Evolutionary conservation across 2,888 invertebrate genomes (phyloP), one percentile per base, ranked within the genome.

Genomic region (Platycheirus rosarum): DNA sequence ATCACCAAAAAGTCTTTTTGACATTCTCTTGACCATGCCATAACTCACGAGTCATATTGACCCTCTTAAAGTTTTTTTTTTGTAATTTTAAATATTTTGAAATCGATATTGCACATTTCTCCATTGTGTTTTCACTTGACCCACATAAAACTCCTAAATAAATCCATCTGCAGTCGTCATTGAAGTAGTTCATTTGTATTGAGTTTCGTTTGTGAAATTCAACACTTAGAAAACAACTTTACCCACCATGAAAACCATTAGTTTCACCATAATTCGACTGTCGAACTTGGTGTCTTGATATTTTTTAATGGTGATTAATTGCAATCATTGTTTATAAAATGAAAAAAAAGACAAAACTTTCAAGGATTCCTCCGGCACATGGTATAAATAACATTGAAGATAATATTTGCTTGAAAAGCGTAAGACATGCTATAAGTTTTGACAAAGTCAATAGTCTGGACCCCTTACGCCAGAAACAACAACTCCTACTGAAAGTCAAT

Each of bases 101-200:
- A 71, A 73, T 73, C 73, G 53, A 73, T 73, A 73, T 20, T 65
- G 60, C 42, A 23, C 42, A 37, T 62, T 42, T 35, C 65, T 46
- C 65, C 44, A 44, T 48, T 40, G 37, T 46, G 18, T 26, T 23
- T 63, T 55, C 46, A 55, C 65, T 73, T 73, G 65, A 73, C 73
- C 73, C 37, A 65, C 44, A 65, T 65, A 55, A n/a, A 32, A n/a
- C 26, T 23, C 26, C 11, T 46, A 63, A 55, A 55, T 32, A 53
- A 53, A 35, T 53, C 35, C 51, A 63, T 63, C 53, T 13, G 63
- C 65, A 44, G 35, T 51, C 42, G 35, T 51, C 42, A 32, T 53
- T 53, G 51, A 71, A 71, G 40, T 29, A 29, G 26, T 18, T n/a
- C 14, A 23, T 7, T 44, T 60, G 60, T 60, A 60, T 60, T 32